Conservation (phyloP, 2,888 invertebrate species). For the Ephialtes manifestator region DNA sequence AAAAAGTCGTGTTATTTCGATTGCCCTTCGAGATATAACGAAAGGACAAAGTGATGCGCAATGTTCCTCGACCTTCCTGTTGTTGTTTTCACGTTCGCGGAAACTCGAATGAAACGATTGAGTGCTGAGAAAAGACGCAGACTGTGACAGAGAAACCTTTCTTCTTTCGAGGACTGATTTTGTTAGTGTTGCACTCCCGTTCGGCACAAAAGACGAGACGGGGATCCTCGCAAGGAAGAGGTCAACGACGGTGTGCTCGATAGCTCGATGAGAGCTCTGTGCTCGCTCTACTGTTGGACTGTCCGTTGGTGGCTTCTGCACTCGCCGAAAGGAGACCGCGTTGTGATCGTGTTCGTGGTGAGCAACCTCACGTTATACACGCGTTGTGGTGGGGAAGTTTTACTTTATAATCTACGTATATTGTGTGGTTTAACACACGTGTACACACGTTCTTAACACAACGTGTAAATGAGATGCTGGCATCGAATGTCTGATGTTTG, state of each 20-base stretch:
- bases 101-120: not conserved
- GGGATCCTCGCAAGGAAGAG: conserved; percentile 75
- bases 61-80: not conserved
- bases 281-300: conserved; percentile 7
- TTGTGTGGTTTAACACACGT: not conserved
- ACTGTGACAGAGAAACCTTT: not conserved
- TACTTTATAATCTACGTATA: not conserved
- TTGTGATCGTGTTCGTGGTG: not conserved
- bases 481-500: not conserved
- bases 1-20: not conserved
- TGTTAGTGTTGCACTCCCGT: not conserved
- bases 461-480: not conserved
- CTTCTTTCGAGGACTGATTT: not conserved
- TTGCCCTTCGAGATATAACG: not conserved
- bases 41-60: not conserved
- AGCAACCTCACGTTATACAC: not conserved
- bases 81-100: conserved; percentile 1
- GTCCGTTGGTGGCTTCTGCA: conserved; percentile 10
- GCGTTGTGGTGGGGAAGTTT: conserved; percentile 20
- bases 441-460: not conserved
- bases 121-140: not conserved
- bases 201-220: conserved; percentile 11
- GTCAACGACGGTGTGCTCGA: conserved; percentile 75
- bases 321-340: conserved; percentile 22
- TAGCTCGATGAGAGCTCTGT: conserved; percentile 62